Evolutionary conservation across 2,888 invertebrate species (phyloP).

Genomic region (Nymphalis polychloros): DNA sequence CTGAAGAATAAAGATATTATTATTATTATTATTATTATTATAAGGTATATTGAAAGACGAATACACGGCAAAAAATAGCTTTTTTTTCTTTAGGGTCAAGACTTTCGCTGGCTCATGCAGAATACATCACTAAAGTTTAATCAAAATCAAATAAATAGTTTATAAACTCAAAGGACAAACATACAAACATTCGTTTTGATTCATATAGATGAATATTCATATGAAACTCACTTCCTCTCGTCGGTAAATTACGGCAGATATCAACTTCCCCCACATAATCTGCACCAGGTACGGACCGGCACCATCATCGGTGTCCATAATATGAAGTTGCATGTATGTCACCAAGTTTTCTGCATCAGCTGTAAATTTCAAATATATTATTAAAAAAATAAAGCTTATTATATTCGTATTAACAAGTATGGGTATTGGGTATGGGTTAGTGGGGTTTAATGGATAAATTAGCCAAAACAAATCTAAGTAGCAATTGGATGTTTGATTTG

Average conservation of each 20-base stretch:
- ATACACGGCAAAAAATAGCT: too few relatives aligned
- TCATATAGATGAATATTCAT: not conserved
- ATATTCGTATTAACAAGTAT: not conserved
- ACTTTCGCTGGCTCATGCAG: too few relatives aligned
- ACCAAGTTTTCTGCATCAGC: slow-evolving; percentile 59
- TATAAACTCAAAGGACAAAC: too few relatives aligned
- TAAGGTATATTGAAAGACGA: too few relatives aligned
- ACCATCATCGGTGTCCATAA: slow-evolving; percentile 49
- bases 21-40: too few relatives aligned
- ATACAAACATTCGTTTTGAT: not conserved
- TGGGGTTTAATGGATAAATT: too few relatives aligned
- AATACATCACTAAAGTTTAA: not conserved
- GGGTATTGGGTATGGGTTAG: too few relatives aligned
- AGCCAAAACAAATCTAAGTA: too few relatives aligned
- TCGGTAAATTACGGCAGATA: slow-evolving; percentile 64
- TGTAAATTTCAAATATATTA: slow-evolving; percentile 41
- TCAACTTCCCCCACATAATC: slow-evolving; percentile 66
- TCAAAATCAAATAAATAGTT: too few relatives aligned
- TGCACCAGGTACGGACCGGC: slow-evolving; percentile 60
- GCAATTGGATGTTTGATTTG: too few relatives aligned
- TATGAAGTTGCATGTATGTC: slow-evolving; percentile 67
- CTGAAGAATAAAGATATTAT: too few relatives aligned
- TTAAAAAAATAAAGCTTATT: not conserved
- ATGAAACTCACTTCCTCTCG: slow-evolving; percentile 50
- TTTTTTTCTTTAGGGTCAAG: too few relatives aligned